Base-by-base conservation (phyloP, 2,888 invertebrate genomes). In the Drosophila paramelanica region DNA sequence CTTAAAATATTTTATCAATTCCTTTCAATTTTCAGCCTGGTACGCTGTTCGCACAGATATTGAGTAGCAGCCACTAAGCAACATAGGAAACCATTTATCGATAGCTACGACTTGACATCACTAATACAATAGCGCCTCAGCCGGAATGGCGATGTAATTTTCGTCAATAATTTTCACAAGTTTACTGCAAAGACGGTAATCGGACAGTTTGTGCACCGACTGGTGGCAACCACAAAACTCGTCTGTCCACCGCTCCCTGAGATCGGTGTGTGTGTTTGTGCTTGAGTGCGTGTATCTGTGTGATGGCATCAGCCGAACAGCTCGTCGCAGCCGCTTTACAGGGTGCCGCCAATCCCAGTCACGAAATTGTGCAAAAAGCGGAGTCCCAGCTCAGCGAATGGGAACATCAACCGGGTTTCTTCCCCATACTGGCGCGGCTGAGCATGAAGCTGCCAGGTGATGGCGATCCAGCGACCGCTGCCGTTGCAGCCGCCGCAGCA, bases 401-500 rank as follows among this genome's bases (percentile, higher is more conserved):
- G 97, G 98, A 98, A 93, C 95, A 94, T 27, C 96, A 97, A 91
- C 95, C 96, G 33, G 98, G 98, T 33, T 98, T 97, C 93, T 97
- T 98, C 92, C 95, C 96, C 62, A 95, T 96, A 23, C 93, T 98
- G 74, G 93, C 96, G 92, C 97, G 97, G 93, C 94, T 90, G 8
- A 84, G 89, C 41, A 70, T 86, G 73, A 72, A 78, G 36, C 41
- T 59, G 59, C 75, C 73, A 14, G 79, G 27, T 8, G 77, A 68
- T 10, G 57, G 57, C 8, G 52, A 65, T 5, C 51, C 64, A 3
- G 47, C 55, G 13, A 59, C 53, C 3, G 71, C 68, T 10, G 43
- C 14, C 7, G 36, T 27, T 5, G 67, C 65, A 0, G 59, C 62
- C 8, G 50, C 79, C 10, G 51, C 50, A 14, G 62, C 59, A 4